phyloP scores from a whole-genome alignment of 2,113 vertebrate genomes.

The Bucco capensis region DNA sequence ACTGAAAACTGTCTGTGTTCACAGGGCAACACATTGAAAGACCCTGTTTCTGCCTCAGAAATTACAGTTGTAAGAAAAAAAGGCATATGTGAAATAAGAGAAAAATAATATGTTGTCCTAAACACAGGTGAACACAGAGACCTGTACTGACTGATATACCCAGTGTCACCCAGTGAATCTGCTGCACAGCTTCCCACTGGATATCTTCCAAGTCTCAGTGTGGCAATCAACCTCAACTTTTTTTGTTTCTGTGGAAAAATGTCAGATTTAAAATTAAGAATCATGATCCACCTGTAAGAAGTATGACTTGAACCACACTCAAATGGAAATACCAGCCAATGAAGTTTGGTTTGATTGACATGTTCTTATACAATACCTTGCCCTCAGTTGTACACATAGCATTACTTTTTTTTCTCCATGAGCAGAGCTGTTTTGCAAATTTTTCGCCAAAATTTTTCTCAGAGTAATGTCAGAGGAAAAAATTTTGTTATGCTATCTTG shows the following conservation, averaged over 20 bases:
- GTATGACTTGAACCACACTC: neutral
- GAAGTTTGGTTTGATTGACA: neutral
- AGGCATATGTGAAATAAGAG: neutral
- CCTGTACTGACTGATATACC: neutral
- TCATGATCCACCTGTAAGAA: neutral
- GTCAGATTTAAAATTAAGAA: neutral
- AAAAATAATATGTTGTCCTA: neutral
- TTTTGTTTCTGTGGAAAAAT: neutral
- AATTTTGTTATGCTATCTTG: neutral
- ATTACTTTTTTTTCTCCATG: neutral
- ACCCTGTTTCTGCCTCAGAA: neutral
- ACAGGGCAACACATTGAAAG: neutral
- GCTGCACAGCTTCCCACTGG: neutral
- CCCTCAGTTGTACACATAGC: accelerated
- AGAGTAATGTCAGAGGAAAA: neutral
- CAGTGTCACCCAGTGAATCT: neutral
- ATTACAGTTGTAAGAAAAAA: neutral
- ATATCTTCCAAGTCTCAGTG: neutral
- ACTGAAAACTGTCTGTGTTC: neutral
- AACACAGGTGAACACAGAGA: neutral
- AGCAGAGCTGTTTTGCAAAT: neutral
- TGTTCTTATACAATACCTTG: neutral
- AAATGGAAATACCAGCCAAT: neutral
- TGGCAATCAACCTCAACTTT: neutral
- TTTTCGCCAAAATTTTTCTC: neutral